Conservation (phyloP, 2,797 vertebrate genomes). For the Micromesistius poutassou region DNA sequence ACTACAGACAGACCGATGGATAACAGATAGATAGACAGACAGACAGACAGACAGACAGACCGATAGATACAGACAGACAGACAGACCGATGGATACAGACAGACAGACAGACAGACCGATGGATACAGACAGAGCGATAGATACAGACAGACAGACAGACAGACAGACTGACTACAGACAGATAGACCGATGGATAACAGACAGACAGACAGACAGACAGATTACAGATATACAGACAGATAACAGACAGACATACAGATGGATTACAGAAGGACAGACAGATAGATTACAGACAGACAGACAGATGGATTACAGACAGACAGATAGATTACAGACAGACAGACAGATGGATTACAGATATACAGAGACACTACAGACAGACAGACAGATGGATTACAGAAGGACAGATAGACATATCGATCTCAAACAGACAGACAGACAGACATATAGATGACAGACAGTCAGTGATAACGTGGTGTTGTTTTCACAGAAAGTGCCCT, state of each 20-base stretch:
- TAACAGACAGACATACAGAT: background rate
- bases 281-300: background rate
- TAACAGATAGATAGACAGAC: background rate
- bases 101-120: background rate
- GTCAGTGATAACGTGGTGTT: background rate
- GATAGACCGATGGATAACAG: background rate
- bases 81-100: background rate
- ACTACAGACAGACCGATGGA: background rate
- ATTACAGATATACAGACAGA: background rate
- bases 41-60: background rate
- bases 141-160: background rate
- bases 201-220: too few species aligned
- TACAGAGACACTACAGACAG: background rate
- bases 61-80: background rate
- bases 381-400: background rate
- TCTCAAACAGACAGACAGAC: background rate
- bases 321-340: background rate
- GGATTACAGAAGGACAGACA: background rate
- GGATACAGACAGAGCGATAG: background rate
- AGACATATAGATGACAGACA: background rate
- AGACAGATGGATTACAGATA: background rate
- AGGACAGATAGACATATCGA: background rate
- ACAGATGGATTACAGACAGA: background rate
- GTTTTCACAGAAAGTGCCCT: conserved; percentile 49
- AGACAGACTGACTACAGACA: background rate